Evolutionary conservation across 2,888 invertebrate species (phyloP), one percentile per base, ranked within the genome.

Genomic region (Saturnia japonica): DNA sequence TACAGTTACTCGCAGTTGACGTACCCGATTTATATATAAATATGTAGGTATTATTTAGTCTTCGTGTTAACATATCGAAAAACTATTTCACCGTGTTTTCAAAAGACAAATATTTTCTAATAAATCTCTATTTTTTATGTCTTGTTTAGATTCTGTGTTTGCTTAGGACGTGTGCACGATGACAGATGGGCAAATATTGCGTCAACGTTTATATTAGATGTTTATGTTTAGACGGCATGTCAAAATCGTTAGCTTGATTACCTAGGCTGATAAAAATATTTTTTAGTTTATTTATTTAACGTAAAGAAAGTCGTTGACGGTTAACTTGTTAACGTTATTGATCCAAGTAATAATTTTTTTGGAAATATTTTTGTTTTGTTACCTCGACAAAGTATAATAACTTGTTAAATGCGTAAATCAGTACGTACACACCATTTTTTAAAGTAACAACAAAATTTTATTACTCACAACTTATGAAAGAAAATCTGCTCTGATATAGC

Each of bases 131-230:
- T 54, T 54, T 54, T 54, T 54, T 34, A 34, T 28, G 19, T 12
- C 19, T 62, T 62, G 34, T 62, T 62, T 28, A 62, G 28, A 62
- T 19, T 16, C 12, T 12, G 25, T 34, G 34, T 62, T 62, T 62
- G 62, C 16, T 62, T 62, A 62, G 62, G 62, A 34, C 62, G 62
- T 62, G 62, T 62, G 62, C 62, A n/a, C 34, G 62, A 28, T 62
- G 28, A 62, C 34, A 62, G 34, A 62, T 34, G 62, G 62, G 12
- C 16, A 62, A 34, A 62, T 62, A 62, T 62, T 62, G 16, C 34
- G 28, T 62, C 34, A 62, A 9, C 34, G 34, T 62, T 62, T 62
- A 34, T 62, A 62, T 28, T 54, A 19, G 4, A 34, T 34, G 34
- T 54, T 54, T 54, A 54, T 62, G 28, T 62, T 28, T 34, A 62